phyloP scores from a whole-genome alignment of 2,797 vertebrate species.

The Catostomus latipinnis region DNA sequence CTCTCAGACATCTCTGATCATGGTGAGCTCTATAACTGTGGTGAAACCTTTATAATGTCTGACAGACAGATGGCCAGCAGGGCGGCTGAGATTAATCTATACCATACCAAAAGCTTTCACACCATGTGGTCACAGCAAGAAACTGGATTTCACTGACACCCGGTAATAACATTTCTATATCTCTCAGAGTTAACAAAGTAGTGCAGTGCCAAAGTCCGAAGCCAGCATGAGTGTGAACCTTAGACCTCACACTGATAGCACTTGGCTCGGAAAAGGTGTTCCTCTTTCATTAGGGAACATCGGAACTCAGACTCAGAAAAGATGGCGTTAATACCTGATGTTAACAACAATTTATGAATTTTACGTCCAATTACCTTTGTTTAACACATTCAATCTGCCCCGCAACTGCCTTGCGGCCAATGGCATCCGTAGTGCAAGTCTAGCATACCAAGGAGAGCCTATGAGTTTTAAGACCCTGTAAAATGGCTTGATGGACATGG shows the following conservation, averaged over 20 bases:
- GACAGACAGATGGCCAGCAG: constrained; percentile 49
- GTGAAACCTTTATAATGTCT: constrained; percentile 29
- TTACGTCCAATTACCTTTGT: constrained; percentile 73
- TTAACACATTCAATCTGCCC: constrained; percentile 67
- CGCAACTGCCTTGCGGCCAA: constrained; percentile 4
- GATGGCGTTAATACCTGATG: constrained; percentile 65
- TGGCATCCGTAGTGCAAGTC: not conserved
- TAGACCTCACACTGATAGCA: not conserved
- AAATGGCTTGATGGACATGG: too few relatives aligned
- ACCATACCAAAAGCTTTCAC: constrained; percentile 43
- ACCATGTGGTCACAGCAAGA: constrained; percentile 41
- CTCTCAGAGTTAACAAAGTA: constrained; percentile 12
- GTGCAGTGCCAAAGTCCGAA: not conserved
- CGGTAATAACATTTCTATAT: constrained; percentile 39
- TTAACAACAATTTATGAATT: constrained; percentile 66
- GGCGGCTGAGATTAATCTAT: constrained; percentile 52
- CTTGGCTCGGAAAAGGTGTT: constrained; percentile 4
- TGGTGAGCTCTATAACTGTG: constrained; percentile 29
- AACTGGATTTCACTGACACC: constrained; percentile 31
- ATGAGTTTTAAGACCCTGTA: not conserved
- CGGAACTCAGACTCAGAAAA: constrained; percentile 54
- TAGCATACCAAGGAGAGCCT: constrained; percentile 32
- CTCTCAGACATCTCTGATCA: constrained; percentile 11
- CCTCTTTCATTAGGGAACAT: not conserved
- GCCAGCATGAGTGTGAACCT: constrained; percentile 16